Conservation (phyloP, 2,113 vertebrate genomes). For the Nothocercus julius region DNA sequence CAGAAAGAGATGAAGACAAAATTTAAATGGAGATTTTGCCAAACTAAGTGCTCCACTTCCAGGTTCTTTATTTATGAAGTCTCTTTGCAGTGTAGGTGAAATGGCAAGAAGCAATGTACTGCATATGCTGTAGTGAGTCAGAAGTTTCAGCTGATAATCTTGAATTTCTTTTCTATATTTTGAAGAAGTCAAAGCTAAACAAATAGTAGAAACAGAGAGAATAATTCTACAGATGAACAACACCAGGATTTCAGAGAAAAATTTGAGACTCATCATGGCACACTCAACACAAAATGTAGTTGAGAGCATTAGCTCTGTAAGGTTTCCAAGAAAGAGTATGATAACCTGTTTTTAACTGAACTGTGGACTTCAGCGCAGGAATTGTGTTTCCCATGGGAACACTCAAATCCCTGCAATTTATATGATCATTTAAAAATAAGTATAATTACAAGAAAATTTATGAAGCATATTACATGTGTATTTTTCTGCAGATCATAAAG, state of each 20-base stretch:
- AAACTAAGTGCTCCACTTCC: neutral
- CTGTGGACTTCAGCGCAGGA: neutral
- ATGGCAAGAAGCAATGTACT: neutral
- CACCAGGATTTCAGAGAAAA: neutral
- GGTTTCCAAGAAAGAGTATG: neutral
- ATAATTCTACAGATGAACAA: neutral
- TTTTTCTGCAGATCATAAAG: neutral
- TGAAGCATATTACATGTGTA: neutral
- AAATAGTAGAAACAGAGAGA: neutral
- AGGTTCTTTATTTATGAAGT: neutral
- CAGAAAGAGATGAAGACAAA: slow-evolving; percentile 36
- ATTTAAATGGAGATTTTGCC: slow-evolving; percentile 6
- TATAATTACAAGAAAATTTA: neutral
- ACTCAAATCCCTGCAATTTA: neutral
- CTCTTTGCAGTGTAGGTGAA: neutral
- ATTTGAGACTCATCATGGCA: neutral
- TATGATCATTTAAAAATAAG: neutral
- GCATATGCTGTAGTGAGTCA: neutral
- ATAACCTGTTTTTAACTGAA: neutral
- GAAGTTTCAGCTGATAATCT: neutral
- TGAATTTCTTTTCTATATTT: neutral
- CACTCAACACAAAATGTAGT: neutral
- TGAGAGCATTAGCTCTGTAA: neutral
- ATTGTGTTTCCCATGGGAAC: too few relatives aligned
- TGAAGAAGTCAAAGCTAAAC: neutral